These are phyloP conservation scores for Tupiocoris notatus DNA, from an alignment of 2,888 invertebrate genomes.

Conservation along the genomic window DNA sequence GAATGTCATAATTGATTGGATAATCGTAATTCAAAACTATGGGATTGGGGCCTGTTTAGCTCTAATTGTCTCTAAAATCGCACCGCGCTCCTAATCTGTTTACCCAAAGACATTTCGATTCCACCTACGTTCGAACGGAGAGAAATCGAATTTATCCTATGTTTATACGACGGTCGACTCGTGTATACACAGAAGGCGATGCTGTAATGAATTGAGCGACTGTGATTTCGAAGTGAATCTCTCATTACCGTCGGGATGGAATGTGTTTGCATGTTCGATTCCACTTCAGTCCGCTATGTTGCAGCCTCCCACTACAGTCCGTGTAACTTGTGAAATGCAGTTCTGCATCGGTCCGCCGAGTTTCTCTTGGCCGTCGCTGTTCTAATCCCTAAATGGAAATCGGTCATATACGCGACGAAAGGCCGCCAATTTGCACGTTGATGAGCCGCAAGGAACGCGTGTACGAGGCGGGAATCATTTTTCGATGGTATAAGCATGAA, in stretches of 20 bases:
- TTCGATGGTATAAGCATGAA: background rate
- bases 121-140: no score
- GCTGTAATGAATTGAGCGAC: background rate
- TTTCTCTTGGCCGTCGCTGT: no score
- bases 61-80: no score
- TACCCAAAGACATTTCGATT: no score
- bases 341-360: background rate
- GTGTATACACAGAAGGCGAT: no score
- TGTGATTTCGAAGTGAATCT: background rate
- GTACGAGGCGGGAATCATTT: background rate
- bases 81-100: no score
- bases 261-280: background rate
- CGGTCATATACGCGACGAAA: background rate
- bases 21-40: no score
- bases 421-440: background rate
- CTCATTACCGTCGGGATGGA: background rate
- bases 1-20: no score
- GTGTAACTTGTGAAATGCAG: background rate
- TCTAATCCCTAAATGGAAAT: background rate
- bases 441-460: background rate
- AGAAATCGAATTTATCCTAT: no score
- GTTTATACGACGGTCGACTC: no score
- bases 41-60: no score
- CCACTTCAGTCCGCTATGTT: background rate
- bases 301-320: background rate